These are phyloP conservation scores for Hyperoodon ampullatus DNA, from an alignment of 2,113 vertebrate species.

Conservation along the genomic window DNA sequence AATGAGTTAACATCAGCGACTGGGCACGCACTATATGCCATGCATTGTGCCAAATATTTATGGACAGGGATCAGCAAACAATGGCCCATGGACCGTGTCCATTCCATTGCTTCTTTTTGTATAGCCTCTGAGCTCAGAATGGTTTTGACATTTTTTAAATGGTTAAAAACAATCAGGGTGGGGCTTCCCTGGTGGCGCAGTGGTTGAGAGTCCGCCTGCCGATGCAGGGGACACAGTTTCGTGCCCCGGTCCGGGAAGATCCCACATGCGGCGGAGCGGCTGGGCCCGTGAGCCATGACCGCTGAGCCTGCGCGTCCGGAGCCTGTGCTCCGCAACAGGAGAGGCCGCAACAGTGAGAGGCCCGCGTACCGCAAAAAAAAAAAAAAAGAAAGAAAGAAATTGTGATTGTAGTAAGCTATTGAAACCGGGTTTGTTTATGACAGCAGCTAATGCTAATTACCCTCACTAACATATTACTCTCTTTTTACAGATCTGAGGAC, in stretches of 20 bases:
- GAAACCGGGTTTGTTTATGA: background rate
- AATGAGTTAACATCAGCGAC: background rate
- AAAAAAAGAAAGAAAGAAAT: background rate
- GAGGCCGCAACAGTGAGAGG: too few relatives aligned
- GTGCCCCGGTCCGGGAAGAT: too few relatives aligned
- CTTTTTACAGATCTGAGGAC: background rate
- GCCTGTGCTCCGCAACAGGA: too few relatives aligned
- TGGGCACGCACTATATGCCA: background rate
- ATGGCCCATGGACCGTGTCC: too few relatives aligned
- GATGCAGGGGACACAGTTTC: too few relatives aligned
- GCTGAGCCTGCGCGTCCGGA: too few relatives aligned
- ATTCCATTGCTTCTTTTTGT: background rate
- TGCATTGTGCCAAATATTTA: background rate
- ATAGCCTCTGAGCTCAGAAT: background rate
- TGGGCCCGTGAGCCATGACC: too few relatives aligned
- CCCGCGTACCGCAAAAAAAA: too few relatives aligned
- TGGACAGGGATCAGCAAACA: background rate
- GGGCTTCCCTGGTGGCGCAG: too few relatives aligned
- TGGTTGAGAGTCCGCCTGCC: too few relatives aligned
- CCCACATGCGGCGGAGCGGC: rapidly evolving
- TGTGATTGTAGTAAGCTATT: background rate
- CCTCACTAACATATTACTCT: background rate
- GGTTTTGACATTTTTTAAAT: constrained; percentile 7
- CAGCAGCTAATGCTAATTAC: background rate
- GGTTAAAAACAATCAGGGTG: background rate